Base-by-base conservation (phyloP, 2,113 vertebrate genomes). In the Ancistrus triradiatus region DNA sequence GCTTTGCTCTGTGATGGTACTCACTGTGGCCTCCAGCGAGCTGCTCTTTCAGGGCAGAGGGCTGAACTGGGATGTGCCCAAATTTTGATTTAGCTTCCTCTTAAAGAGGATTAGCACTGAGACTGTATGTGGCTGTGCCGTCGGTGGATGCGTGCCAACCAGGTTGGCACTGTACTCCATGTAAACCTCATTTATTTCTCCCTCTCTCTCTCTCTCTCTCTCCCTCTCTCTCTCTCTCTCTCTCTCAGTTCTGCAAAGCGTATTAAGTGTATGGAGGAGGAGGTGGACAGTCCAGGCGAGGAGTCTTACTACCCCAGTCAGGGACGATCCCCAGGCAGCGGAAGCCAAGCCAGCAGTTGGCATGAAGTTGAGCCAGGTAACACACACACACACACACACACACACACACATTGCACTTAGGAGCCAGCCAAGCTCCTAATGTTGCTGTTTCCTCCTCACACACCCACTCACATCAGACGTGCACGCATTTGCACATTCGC, bases 211-310 rank as follows among this genome's bases (percentile, higher is more conserved):
- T 21, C 10, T 61, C 49, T 66, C 17, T 58, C 1, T 58, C 1
- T 15, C 3, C 47, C 47, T 57, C 28, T 55, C 17, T 64, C 58
- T 65, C 21, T 57, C 42, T 66, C 18, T 51, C 21, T 48, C 21
- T 73, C 2, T 73, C 10, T 74, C 7, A 94, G 95, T 89, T 98
- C 95, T 72, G 95, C 95, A 35, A 98, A 98, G 84, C 93, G 95
- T 84, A 95, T 98, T 87, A 98, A 98, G 85, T 98, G 94, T 80
- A 94, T 98, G 88, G 95, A 98, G 85, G 95, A 98, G 67, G 95
- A 98, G 69, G 95, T 95, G 91, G 95, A 98, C 89, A 98, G 94
- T 82, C 95, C 95, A 10, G 91, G 93, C 7, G 95, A 97, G 82
- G 95, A 98, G 85, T 91, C 93, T 10, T 98, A 95, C 83, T 98